Percentiles rank a stretch among this genome's conserved stretches.
Conservation (phyloP, 2,113 vertebrate species). For the Tamias sibiricus region DNA sequence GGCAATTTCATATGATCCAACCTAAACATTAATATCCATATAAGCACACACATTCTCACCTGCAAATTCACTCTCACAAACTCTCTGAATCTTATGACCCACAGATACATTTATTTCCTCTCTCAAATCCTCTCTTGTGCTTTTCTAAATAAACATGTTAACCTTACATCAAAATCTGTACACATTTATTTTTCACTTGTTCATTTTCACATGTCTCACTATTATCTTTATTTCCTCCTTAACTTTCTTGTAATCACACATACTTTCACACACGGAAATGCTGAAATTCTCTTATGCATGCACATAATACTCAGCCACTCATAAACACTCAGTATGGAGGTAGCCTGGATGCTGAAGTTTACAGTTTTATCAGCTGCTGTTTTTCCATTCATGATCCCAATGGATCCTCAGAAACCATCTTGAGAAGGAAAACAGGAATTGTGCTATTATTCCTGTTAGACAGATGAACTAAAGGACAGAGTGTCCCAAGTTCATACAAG, state of each 20-base stretch:
- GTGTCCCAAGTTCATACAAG: not conserved
- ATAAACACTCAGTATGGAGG: not conserved
- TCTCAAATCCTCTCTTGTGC: not conserved
- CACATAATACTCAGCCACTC: not conserved
- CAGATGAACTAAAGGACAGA: not conserved
- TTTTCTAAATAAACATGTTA: slow-evolving; percentile 8
- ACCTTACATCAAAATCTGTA: not conserved
- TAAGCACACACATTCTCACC: not conserved
- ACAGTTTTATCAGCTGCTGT: not conserved
- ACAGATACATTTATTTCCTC: not conserved
- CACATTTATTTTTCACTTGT: not conserved
- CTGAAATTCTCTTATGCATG: not conserved
- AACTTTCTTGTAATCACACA: not conserved
- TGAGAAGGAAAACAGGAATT: not conserved
- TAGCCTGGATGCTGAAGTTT: not conserved
- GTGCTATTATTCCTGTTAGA: not conserved
- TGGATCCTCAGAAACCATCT: not conserved
- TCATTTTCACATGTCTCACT: not conserved
- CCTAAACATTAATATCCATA: not conserved
- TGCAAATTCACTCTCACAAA: not conserved
- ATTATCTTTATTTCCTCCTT: not conserved
- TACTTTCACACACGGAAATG: not conserved
- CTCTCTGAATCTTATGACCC: not conserved
- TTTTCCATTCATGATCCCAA: not conserved
- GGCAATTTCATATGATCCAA: not conserved